These are phyloP conservation scores for Castor canadensis DNA, from an alignment of 2,113 vertebrate genomes.

Conservation along the genomic window DNA sequence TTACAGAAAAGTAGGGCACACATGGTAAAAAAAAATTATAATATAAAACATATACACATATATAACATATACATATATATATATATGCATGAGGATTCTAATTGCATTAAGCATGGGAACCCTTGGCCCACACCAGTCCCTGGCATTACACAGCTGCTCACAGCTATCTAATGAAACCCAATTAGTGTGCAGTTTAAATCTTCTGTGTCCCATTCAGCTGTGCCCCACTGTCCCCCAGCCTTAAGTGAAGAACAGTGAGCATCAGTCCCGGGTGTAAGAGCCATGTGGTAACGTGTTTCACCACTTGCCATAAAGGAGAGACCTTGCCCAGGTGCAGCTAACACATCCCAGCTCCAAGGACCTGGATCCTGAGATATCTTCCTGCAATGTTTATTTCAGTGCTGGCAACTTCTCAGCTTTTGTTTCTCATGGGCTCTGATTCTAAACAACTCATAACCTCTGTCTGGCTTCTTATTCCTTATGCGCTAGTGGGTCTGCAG, in stretches of 20 bases:
- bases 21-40: background rate
- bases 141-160: background rate
- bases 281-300: rapidly evolving
- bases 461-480: background rate
- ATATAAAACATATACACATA: background rate
- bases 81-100: background rate
- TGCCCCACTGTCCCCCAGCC: background rate
- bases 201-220: background rate
- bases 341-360: background rate
- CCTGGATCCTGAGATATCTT: background rate
- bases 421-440: background rate
- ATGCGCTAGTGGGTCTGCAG: background rate
- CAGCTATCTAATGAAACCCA: background rate
- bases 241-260: background rate
- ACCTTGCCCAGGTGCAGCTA: too few species aligned
- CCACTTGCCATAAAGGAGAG: rapidly evolving
- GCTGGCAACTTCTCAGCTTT: background rate
- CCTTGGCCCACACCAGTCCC: background rate
- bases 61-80: too few species aligned
- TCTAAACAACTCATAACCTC: background rate
- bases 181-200: rapidly evolving
- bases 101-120: background rate
- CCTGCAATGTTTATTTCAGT: background rate
- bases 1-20: background rate
- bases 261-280: background rate